These are phyloP conservation scores for Augiades crinisus DNA, from an alignment of 2,888 invertebrate genomes.

Conservation along the genomic window DNA sequence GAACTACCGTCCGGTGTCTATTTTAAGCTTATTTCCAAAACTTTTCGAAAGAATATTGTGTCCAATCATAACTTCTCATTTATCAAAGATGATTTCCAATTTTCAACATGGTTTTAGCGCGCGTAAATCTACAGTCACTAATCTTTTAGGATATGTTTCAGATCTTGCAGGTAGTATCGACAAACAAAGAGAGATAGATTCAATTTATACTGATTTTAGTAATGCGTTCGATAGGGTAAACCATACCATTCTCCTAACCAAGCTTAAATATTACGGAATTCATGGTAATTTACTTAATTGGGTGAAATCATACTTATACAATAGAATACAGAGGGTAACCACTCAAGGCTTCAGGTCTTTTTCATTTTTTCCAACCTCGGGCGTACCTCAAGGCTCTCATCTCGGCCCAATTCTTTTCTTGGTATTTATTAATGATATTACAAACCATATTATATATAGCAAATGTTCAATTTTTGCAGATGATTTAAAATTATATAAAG, in stretches of 20 bases:
- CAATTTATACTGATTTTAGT: constrained; percentile 4
- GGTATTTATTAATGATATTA: background rate
- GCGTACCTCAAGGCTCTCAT: background rate
- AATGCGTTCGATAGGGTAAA: background rate
- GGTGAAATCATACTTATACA: background rate
- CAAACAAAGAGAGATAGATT: background rate
- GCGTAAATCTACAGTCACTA: background rate
- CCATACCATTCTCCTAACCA: background rate
- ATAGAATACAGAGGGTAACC: constrained; percentile 5
- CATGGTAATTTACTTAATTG: background rate
- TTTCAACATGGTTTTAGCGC: background rate
- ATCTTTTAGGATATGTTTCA: background rate
- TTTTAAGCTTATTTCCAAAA: background rate
- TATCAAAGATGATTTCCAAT: background rate
- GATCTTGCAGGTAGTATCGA: background rate
- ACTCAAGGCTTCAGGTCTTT: constrained; percentile 3
- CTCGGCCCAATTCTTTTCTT: background rate
- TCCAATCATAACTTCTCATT: background rate
- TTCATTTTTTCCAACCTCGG: background rate
- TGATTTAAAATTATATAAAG: constrained; percentile 1
- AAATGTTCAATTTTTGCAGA: constrained; percentile 1
- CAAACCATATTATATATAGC: background rate
- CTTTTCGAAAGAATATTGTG: background rate
- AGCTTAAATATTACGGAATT: background rate
- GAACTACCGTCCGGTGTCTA: background rate